phyloP scores from a whole-genome alignment of 2,888 invertebrate species.

The Ptychoptera contaminata region DNA sequence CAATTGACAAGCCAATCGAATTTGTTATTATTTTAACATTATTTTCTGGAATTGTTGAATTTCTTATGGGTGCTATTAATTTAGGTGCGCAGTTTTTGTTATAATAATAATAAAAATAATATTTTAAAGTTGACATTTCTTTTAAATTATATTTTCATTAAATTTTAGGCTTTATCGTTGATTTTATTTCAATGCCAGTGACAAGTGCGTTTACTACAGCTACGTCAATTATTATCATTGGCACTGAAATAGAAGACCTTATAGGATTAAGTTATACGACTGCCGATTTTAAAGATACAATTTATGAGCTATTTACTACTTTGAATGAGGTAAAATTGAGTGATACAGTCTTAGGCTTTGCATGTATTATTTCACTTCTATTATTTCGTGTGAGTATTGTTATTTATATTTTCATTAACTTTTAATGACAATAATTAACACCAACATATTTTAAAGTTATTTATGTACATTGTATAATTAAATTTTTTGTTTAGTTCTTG shows the following conservation, averaged over 20 bases:
- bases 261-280: constrained; percentile 53
- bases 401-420: not conserved
- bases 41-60: constrained; percentile 58
- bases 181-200: constrained; percentile 69
- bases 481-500: constrained; percentile 33
- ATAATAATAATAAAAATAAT: not conserved
- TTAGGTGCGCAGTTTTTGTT: constrained; percentile 38
- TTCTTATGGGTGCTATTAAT: constrained; percentile 66
- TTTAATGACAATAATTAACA: no score
- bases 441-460: no score
- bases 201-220: constrained; percentile 75
- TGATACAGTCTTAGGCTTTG: constrained; percentile 49
- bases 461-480: no score
- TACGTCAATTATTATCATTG: constrained; percentile 61
- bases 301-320: constrained; percentile 33
- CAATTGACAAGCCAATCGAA: constrained; percentile 50
- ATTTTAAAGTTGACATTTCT: no score
- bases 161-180: constrained; percentile 58
- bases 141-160: constrained; percentile 3
- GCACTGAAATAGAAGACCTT: constrained; percentile 57
- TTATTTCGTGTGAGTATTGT: constrained; percentile 42
- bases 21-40: constrained; percentile 63
- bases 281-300: constrained; percentile 47
- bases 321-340: constrained; percentile 35
- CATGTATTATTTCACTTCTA: constrained; percentile 49